phyloP scores from a whole-genome alignment of 2,113 vertebrate genomes.

The Clarias batrachus region DNA sequence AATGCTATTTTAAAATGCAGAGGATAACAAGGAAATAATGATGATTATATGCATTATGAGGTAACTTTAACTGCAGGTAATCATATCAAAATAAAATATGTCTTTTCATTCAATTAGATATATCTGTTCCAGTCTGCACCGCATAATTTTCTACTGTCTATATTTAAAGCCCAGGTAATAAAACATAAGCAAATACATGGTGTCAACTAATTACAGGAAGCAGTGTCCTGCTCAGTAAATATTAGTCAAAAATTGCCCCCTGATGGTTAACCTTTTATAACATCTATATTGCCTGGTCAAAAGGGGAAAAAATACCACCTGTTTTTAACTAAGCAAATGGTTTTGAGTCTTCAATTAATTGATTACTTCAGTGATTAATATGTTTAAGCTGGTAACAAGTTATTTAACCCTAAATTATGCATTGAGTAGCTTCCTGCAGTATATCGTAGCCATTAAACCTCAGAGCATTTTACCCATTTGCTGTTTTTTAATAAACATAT shows the following conservation, averaged over 20 bases:
- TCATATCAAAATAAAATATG: background rate
- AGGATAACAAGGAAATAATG: conserved; percentile 4
- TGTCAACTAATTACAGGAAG: background rate
- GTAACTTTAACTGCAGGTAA: background rate
- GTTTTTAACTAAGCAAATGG: too few relatives aligned
- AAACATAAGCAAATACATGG: background rate
- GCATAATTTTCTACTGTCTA: background rate
- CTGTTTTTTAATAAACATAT: too few relatives aligned
- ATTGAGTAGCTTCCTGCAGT: too few relatives aligned
- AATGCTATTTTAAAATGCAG: background rate
- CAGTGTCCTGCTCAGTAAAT: background rate
- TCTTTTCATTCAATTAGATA: background rate
- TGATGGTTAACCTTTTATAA: background rate
- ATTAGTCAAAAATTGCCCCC: background rate
- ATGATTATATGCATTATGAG: conserved; percentile 11
- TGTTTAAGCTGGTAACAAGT: too few relatives aligned
- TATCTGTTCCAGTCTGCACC: background rate
- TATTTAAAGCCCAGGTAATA: background rate
- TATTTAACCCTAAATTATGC: too few relatives aligned
- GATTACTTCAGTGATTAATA: too few relatives aligned
- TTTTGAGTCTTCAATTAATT: too few relatives aligned
- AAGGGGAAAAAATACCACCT: too few relatives aligned
- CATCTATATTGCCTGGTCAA: too few relatives aligned
- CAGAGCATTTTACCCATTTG: too few relatives aligned
- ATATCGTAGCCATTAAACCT: too few relatives aligned